Conservation (phyloP, 2,888 invertebrate species). For the Oeneis ivallda region DNA sequence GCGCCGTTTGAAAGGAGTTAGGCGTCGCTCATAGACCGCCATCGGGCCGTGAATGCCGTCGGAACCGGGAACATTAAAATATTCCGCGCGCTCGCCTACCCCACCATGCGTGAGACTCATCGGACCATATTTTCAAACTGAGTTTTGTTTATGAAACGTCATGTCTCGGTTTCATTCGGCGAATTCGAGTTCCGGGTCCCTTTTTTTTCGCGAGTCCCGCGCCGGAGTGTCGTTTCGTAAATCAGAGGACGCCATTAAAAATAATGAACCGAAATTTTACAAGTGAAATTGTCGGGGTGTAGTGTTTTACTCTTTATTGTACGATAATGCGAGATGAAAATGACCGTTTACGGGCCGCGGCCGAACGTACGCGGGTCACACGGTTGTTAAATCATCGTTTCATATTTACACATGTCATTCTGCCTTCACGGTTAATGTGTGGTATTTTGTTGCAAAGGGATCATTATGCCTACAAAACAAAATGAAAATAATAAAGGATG, state of each 20-base stretch:
- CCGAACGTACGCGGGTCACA: conserved; percentile 28
- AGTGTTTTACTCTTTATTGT: conserved; percentile 44
- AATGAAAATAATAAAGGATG: conserved; percentile 1
- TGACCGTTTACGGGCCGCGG: conserved; percentile 40
- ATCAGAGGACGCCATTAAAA: conserved; percentile 61
- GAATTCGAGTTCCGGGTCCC: conserved; percentile 26
- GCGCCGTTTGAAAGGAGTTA: conserved; percentile 62
- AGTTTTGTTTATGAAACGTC: conserved; percentile 65
- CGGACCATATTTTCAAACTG: conserved; percentile 66
- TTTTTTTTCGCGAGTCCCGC: conserved; percentile 26
- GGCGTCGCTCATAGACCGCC: conserved; percentile 53
- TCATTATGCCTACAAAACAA: conserved; percentile 6
- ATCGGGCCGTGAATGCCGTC: conserved; percentile 55
- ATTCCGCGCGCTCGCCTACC: conserved; percentile 64
- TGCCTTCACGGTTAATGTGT: conserved; percentile 29
- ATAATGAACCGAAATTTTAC: conserved; percentile 56
- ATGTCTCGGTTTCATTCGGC: conserved; percentile 46
- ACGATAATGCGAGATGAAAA: conserved; percentile 44
- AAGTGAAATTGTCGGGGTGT: conserved; percentile 42
- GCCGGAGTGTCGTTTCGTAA: conserved; percentile 48
- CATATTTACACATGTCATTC: conserved; percentile 40
- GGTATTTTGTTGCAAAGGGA: conserved; percentile 4
- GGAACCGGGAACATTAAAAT: conserved; percentile 65
- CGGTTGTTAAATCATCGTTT: conserved; percentile 39
- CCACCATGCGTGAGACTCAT: conserved; percentile 59